Evolutionary conservation across 2,797 vertebrate species (phyloP).

Genomic region (Champsocephalus esox): DNA sequence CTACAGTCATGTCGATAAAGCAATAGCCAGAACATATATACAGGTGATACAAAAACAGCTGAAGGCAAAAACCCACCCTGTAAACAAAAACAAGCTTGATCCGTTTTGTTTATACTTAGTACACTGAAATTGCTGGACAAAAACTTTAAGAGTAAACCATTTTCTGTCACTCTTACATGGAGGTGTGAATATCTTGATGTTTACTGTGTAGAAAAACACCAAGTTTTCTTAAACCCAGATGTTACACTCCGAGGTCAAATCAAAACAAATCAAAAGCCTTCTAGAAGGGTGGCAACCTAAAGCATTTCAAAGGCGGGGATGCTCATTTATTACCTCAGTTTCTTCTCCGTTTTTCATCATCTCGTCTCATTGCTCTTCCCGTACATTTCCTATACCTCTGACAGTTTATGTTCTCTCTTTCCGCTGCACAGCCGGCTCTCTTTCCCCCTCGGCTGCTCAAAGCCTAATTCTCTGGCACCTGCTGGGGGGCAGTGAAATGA

Average conservation of each 20-base stretch:
- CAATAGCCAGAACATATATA: neutral
- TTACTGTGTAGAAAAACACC: slow-evolving; percentile 3
- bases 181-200: slow-evolving; percentile 3
- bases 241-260: slow-evolving; percentile 1
- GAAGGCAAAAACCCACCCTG: neutral
- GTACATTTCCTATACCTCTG: slow-evolving; percentile 7
- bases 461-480: slow-evolving; percentile 58
- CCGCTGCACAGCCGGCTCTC: slow-evolving; percentile 4
- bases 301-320: slow-evolving; percentile 9
- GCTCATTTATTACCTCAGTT: slow-evolving; percentile 4
- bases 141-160: neutral
- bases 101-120: neutral
- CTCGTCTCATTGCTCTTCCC: neutral
- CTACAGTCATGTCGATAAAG: slow-evolving; percentile 3
- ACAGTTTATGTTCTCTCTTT: slow-evolving; percentile 38
- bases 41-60: neutral
- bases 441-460: slow-evolving; percentile 38
- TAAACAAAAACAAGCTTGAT: slow-evolving; percentile 2
- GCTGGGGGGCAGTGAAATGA: slow-evolving; percentile 62
- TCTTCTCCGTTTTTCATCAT: neutral
- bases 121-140: slow-evolving; percentile 5
- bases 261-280: neutral
- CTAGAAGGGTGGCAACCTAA: neutral
- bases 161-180: neutral
- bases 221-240: neutral